Conservation (phyloP, 1,140 invertebrate genomes). For the Drosophila mojavensis region DNA sequence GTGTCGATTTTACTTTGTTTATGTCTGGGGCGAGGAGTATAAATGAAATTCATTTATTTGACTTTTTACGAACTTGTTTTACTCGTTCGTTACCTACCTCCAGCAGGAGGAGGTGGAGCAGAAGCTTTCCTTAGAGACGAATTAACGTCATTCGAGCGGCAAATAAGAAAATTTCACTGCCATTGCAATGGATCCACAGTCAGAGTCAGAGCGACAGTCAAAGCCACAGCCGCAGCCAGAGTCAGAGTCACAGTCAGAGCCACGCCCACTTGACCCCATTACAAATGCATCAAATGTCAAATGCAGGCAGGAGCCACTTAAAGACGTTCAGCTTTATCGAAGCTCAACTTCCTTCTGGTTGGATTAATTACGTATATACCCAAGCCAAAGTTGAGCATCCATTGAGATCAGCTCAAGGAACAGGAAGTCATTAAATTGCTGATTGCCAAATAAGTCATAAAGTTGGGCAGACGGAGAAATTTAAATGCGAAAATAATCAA, state of each 20-base stretch:
- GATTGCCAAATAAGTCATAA: slow-evolving; percentile 48
- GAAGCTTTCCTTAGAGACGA: slow-evolving; percentile 34
- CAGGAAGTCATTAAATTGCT: slow-evolving; percentile 42
- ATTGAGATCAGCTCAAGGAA: slow-evolving; percentile 14
- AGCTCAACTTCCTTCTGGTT: not conserved
- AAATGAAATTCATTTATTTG: slow-evolving; percentile 68
- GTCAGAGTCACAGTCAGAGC: not conserved
- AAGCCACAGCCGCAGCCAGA: no score
- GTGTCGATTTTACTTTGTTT: slow-evolving; percentile 60
- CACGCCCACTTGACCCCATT: slow-evolving; percentile 11
- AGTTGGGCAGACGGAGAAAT: slow-evolving; percentile 17
- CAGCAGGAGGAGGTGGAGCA: not conserved
- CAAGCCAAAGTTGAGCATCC: slow-evolving; percentile 9
- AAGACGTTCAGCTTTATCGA: slow-evolving; percentile 7
- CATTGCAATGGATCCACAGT: slow-evolving; percentile 6
- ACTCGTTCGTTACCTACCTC: slow-evolving; percentile 8
- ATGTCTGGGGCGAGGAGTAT: slow-evolving; percentile 47
- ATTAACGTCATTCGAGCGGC: slow-evolving; percentile 58
- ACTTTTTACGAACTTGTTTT: slow-evolving; percentile 33
- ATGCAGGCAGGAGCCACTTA: slow-evolving; percentile 40
- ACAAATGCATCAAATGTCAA: slow-evolving; percentile 60
- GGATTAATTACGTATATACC: slow-evolving; percentile 44
- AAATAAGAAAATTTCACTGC: slow-evolving; percentile 61
- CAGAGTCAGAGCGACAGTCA: not conserved
- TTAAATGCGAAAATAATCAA: not conserved